A percentile compares a stretch with the other conserved stretches of the same genome.
phyloP scores from a whole-genome alignment of 2,113 vertebrate species.

The Erinaceus europaeus region DNA sequence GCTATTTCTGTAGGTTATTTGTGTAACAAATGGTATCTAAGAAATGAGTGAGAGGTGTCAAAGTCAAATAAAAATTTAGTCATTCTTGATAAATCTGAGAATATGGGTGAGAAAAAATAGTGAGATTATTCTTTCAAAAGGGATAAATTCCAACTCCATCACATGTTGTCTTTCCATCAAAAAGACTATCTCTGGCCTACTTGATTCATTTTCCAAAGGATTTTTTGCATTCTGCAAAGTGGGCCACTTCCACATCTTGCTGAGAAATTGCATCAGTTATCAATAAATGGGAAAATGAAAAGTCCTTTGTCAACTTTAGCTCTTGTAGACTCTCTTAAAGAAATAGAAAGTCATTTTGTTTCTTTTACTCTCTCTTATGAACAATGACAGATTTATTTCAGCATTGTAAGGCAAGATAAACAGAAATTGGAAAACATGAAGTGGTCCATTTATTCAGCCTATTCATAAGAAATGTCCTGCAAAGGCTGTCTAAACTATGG shows the following conservation, averaged over 20 bases:
- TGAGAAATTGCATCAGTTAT: constrained; percentile 11
- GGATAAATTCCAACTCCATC: not conserved
- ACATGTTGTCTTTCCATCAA: not conserved
- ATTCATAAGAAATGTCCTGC: not conserved
- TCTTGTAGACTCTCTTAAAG: not conserved
- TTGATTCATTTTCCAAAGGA: constrained; percentile 15
- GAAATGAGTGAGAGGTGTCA: not conserved
- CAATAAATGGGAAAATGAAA: constrained; percentile 13
- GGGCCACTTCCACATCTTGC: not conserved
- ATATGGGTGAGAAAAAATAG: not conserved
- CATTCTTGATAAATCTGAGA: not conserved
- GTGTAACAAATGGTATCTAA: not conserved
- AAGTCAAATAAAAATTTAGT: not conserved
- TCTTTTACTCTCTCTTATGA: not conserved
- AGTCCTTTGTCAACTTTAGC: not conserved
- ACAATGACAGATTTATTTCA: not conserved
- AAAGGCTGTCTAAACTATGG: not conserved
- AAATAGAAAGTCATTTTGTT: not conserved
- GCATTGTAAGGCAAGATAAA: not conserved
- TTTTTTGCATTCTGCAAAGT: constrained; percentile 21
- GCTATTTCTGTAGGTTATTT: no score
- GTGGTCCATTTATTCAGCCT: not conserved
- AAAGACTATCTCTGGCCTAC: not conserved
- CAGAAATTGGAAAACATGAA: not conserved
- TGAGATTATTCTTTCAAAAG: not conserved